Percentiles rank a stretch among this genome's conserved stretches.
Evolutionary conservation across 2,113 vertebrate species (phyloP).

Genomic region (Lepisosteus oculatus): DNA sequence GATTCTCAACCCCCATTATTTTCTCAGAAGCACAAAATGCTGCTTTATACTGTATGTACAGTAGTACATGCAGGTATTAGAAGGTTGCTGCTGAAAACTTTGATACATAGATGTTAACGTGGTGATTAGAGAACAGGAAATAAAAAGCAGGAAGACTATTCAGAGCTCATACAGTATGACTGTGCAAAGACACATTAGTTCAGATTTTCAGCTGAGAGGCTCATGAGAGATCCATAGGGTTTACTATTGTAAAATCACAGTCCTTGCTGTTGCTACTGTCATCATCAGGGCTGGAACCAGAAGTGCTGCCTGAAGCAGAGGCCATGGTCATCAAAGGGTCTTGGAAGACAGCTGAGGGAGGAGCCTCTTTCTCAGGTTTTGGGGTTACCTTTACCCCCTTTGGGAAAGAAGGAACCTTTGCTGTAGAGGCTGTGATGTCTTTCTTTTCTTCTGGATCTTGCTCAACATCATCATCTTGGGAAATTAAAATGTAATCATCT

Average conservation of each 20-base stretch:
- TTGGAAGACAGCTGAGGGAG: slow-evolving; percentile 66
- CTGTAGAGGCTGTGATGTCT: slow-evolving; percentile 22
- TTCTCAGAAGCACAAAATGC: too few species aligned
- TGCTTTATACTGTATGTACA: too few species aligned
- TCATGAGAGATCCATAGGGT: slow-evolving; percentile 74
- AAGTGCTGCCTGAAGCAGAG: slow-evolving; percentile 80
- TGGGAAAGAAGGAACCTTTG: slow-evolving; percentile 34
- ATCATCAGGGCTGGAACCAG: slow-evolving; percentile 84
- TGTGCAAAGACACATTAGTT: too few species aligned
- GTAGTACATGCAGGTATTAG: too few species aligned
- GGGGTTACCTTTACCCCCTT: slow-evolving; percentile 43
- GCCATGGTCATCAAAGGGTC: slow-evolving; percentile 80
- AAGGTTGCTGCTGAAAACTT: too few species aligned
- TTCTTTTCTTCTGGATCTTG: slow-evolving; percentile 32
- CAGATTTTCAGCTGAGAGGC: too few species aligned
- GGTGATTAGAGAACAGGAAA: too few species aligned
- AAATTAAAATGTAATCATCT: slow-evolving; percentile 89
- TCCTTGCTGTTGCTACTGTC: slow-evolving; percentile 94
- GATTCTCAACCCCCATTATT: too few species aligned
- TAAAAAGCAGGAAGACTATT: too few species aligned
- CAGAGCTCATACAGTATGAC: too few species aligned
- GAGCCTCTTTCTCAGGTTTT: slow-evolving; percentile 57
- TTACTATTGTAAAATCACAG: slow-evolving; percentile 97
- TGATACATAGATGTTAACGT: too few species aligned
- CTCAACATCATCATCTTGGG: slow-evolving; percentile 73